Conservation (phyloP, 2,113 vertebrate genomes). For the Toxostoma redivivum region DNA sequence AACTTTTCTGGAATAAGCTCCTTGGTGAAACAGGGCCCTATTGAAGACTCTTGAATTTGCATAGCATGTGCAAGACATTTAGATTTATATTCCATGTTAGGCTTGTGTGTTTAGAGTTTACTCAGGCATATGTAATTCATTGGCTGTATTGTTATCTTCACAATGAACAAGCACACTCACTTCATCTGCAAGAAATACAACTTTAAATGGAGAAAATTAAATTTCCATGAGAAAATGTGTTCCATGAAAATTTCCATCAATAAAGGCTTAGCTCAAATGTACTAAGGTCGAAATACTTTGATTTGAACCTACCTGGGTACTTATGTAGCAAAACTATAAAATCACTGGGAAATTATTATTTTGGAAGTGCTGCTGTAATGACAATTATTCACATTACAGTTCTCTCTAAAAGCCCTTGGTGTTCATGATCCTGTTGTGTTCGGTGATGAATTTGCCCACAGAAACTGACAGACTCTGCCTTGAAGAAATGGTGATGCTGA, state of each 20-base stretch:
- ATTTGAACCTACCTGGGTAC: background rate
- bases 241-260: slow-evolving; percentile 34
- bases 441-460: background rate
- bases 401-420: background rate
- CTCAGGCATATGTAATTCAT: slow-evolving; percentile 28
- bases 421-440: background rate
- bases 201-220: slow-evolving; percentile 53
- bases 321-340: background rate
- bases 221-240: slow-evolving; percentile 42
- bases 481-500: background rate
- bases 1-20: slow-evolving; percentile 39
- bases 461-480: background rate
- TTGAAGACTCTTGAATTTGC: slow-evolving; percentile 38
- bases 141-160: slow-evolving; percentile 51
- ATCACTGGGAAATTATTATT: background rate
- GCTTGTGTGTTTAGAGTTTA: slow-evolving; percentile 26
- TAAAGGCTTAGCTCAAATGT: background rate
- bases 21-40: slow-evolving; percentile 43
- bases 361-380: background rate
- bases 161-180: slow-evolving; percentile 30
- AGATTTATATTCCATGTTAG: slow-evolving; percentile 46
- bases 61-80: slow-evolving; percentile 43
- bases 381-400: background rate
- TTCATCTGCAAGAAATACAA: slow-evolving; percentile 41
- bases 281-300: background rate